A percentile compares a stretch with the other conserved stretches of the same genome.
Conservation (phyloP, 2,113 vertebrate species). For the Ctenomys sociabilis region DNA sequence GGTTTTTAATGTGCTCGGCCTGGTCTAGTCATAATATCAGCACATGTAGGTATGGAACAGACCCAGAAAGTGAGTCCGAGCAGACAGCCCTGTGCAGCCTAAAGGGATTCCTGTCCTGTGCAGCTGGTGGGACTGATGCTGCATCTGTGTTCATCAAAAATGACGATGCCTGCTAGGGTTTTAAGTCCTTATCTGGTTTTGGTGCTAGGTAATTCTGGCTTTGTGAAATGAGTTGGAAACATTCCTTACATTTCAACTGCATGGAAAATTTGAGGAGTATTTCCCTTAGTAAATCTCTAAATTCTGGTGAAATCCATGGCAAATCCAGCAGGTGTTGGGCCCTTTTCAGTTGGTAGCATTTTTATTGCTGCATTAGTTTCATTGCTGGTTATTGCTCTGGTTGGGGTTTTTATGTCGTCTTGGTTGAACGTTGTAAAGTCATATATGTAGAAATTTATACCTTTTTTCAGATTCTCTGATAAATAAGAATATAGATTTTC, state of each 20-base stretch:
- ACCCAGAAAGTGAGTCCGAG: background rate
- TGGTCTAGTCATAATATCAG: background rate
- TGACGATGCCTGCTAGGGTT: background rate
- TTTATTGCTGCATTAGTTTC: background rate
- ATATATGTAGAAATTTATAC: background rate
- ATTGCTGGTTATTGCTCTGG: background rate
- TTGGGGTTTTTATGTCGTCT: background rate
- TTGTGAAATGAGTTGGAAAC: background rate
- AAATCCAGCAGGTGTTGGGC: background rate
- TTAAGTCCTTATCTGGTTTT: background rate
- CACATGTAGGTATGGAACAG: background rate
- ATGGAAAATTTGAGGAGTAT: background rate
- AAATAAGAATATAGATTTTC: background rate
- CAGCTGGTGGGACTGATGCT: background rate
- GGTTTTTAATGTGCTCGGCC: background rate
- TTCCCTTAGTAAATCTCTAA: background rate
- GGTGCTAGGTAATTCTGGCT: background rate
- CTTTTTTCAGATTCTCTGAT: background rate
- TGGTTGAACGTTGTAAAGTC: background rate
- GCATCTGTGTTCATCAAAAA: background rate
- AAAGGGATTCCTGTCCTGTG: background rate
- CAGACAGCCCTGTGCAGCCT: background rate
- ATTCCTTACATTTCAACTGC: background rate
- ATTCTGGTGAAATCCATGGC: background rate
- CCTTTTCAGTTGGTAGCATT: background rate